Evolutionary conservation across 2,888 invertebrate species (phyloP), one percentile per base, ranked within the genome.

Genomic region (Exocentrus adspersus): DNA sequence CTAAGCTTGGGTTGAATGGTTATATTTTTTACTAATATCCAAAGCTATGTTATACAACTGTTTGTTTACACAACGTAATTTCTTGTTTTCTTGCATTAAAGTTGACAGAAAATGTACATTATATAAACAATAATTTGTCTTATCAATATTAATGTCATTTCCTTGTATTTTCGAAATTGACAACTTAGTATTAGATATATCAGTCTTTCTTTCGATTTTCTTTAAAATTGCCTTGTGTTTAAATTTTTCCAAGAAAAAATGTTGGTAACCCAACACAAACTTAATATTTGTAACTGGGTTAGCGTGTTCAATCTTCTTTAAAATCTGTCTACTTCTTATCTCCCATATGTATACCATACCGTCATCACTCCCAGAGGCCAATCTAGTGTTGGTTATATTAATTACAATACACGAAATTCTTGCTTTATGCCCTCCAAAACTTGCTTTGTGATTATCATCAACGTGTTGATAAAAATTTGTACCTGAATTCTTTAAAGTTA

Each of bases 291-390:
- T 91, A 0, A 94, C 84, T 0, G 88, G 80, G n/a, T 92, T 92
- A 81, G 91, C 92, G 71, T 92, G 92, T 41, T 85, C 82, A 69
- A 93, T 84, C 50, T 86, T 89, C 71, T 90, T 87, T 2, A 93
- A 80, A 51, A 92, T 87, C 79, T 95, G 93, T 62, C 87, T 85
- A 78, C 92, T 94, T 4, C 84, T 83, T 59, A 94, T 87, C 72
- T 95, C 91, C 95, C 96, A 97, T 17, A 95, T 78, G 69, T 90
- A 88, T 0, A 94, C 90, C 63, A 86, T 86, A 51, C 87, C 87
- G 82, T 94, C 94, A 65, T 87, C 86, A 0, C 92, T 90, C 0
- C 92, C 95, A 0, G 95, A 94, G 58, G 92, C 84, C 19, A 97
- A 79, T 10, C 87, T 87, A 42, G 86, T 86, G 3, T 91, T 91